These are phyloP conservation scores for Baryphthengus martii DNA, from an alignment of 2,113 vertebrate genomes.

Conservation along the genomic window DNA sequence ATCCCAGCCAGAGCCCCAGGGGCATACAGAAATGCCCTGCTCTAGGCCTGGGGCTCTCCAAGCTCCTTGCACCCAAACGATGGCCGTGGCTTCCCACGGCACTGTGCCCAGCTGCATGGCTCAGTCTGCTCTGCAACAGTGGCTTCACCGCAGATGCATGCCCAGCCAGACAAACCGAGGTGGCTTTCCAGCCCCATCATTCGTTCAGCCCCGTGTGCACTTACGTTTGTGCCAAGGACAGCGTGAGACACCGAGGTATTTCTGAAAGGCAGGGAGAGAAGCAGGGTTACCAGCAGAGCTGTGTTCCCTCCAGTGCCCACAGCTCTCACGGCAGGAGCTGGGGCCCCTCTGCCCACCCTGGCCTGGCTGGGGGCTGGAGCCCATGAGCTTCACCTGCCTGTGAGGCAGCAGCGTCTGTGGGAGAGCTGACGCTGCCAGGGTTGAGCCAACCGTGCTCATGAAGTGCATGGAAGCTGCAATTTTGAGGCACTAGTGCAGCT, in stretches of 20 bases:
- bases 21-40: not conserved
- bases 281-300: constrained; percentile 31
- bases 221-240: constrained; percentile 81
- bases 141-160: not conserved
- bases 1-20: not conserved
- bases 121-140: not conserved
- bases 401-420: accelerated
- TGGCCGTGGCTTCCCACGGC: not conserved
- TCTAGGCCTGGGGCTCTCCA: accelerated
- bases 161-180: not conserved
- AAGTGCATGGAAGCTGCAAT: not conserved
- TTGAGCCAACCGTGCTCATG: not conserved
- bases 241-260: constrained; percentile 70
- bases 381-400: not conserved
- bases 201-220: not conserved
- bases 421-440: not conserved
- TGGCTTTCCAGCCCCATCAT: not conserved
- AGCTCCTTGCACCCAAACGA: accelerated
- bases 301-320: not conserved
- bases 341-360: not conserved
- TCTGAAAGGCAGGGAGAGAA: constrained; percentile 74
- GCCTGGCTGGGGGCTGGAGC: not conserved
- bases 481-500: not conserved
- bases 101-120: not conserved
- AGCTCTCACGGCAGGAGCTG: accelerated